Percentiles rank a stretch among this genome's conserved stretches.
These are phyloP conservation scores for Theodoxus fluviatilis DNA, from an alignment of 2,888 invertebrate species.

Conservation along the genomic window DNA sequence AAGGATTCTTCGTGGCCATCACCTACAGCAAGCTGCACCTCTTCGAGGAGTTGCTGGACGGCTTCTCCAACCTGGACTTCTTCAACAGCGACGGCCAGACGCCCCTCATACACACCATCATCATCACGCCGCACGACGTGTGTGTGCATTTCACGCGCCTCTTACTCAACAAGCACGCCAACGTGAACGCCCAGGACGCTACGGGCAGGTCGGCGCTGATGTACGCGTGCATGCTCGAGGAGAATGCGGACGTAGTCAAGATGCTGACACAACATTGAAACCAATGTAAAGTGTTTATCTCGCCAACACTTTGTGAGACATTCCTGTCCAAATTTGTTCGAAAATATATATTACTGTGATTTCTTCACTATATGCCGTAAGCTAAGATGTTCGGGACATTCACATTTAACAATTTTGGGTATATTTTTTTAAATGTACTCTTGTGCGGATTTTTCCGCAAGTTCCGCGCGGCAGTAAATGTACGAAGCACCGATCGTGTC, in stretches of 20 bases:
- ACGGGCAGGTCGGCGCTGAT: slow-evolving; percentile 47
- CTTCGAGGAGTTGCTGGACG: slow-evolving; percentile 30
- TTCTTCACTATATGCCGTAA: too few relatives aligned
- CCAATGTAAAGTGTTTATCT: too few relatives aligned
- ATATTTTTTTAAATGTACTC: too few relatives aligned
- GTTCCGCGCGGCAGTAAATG: too few relatives aligned
- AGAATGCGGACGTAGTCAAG: slow-evolving; percentile 44
- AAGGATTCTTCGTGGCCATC: slow-evolving; percentile 34
- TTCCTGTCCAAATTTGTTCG: too few relatives aligned
- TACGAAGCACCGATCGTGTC: too few relatives aligned
- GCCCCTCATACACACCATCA: slow-evolving; percentile 45
- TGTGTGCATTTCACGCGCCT: slow-evolving; percentile 46
- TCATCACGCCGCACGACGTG: slow-evolving; percentile 44
- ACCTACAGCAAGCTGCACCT: slow-evolving; percentile 32
- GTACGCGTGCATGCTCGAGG: slow-evolving; percentile 48
- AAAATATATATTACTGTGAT: too few relatives aligned
- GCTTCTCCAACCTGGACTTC: slow-evolving; percentile 31
- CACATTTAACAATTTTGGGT: too few relatives aligned
- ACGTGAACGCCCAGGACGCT: slow-evolving; percentile 47
- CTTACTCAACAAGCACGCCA: slow-evolving; percentile 45
- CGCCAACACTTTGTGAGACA: too few relatives aligned
- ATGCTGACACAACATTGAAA: too few relatives aligned
- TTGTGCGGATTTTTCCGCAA: too few relatives aligned
- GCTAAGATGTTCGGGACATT: too few relatives aligned
- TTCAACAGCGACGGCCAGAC: slow-evolving; percentile 41